Evolutionary conservation across 2,888 invertebrate genomes (phyloP), one percentile per base, ranked within the genome.

Genomic region (Harmothoe impar): DNA sequence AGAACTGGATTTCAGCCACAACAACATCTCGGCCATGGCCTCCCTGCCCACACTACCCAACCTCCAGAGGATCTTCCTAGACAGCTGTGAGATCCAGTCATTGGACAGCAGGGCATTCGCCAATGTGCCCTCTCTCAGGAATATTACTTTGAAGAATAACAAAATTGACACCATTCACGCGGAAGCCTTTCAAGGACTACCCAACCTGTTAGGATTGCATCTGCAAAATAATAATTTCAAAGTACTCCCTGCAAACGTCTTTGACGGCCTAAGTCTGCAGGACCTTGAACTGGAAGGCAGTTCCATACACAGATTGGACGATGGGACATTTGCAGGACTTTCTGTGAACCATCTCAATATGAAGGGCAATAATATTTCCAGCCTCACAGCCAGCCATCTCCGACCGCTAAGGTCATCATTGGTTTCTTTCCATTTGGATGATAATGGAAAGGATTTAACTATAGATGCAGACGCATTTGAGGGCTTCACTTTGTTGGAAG

Each of bases 1-100:
- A 25, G 91, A 91, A 25, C 43, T 92, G 29, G 91, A 92, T 33
- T 86, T 90, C 25, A 78, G 72, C 12, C 10, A 90, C 35, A 92
- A 91, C 54, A 86, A 52, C 51, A 84, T 92, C 20, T 23, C 81
- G 20, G 31, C 17, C 25, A 0, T 92, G 29, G 31, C 25, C 7
- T 85, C 52, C 1, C 91, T 92, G 52, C 90, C 90, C 5, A n/a
- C 12, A 29, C 52, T 91, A 7, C 72, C 89, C 23, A 84, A 89
- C 17, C 89, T 92, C n/a, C 68, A 89, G 31, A 72, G 54, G 35
- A 86, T 92, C 10, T 31, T 51, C 20, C 25, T 92, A 52, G 91
- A 91, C 3, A 33, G 43, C 33, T 90, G 91, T 89, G 35, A 51
- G 10, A 84, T 92, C 20, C 84, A 85, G 1, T 20, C 54, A 25